phyloP scores from a whole-genome alignment of 1,140 invertebrate species.

The Philotrypesis tridentata region DNA sequence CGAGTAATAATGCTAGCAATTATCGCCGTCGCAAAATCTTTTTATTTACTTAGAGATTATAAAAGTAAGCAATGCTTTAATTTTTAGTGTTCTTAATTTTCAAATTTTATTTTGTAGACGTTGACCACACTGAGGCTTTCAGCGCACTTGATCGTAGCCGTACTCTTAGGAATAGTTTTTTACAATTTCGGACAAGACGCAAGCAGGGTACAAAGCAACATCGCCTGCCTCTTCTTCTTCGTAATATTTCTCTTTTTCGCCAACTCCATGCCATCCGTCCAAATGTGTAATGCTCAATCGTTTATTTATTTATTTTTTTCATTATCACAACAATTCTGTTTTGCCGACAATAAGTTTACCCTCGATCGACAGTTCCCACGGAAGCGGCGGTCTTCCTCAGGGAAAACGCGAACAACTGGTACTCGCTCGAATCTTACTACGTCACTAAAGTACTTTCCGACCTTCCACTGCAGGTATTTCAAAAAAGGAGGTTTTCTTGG shows the following conservation, averaged over 20 bases:
- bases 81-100: not conserved
- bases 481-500: not conserved
- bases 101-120: conserved; percentile 73
- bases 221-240: conserved; percentile 88
- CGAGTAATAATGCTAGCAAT: too few relatives aligned
- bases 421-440: conserved; percentile 87
- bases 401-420: conserved; percentile 94
- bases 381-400: conserved; percentile 90
- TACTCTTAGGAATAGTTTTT: conserved; percentile 88
- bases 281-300: conserved; percentile 81
- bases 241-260: conserved; percentile 90
- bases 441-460: conserved; percentile 90
- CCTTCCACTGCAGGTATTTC: conserved; percentile 86
- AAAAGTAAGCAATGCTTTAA: too few relatives aligned
- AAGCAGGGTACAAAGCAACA: conserved; percentile 84
- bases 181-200: conserved; percentile 87
- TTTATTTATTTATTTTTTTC: conserved; percentile 21
- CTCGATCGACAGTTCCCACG: conserved; percentile 81
- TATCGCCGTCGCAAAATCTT: too few relatives aligned
- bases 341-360: conserved; percentile 29
- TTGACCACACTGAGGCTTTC: conserved; percentile 82
- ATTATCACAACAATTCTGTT: not conserved
- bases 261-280: conserved; percentile 90
- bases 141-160: conserved; percentile 82
- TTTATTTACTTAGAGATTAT: too few relatives aligned